phyloP scores from a whole-genome alignment of 1,140 invertebrate genomes.

The Bombus breviceps region DNA sequence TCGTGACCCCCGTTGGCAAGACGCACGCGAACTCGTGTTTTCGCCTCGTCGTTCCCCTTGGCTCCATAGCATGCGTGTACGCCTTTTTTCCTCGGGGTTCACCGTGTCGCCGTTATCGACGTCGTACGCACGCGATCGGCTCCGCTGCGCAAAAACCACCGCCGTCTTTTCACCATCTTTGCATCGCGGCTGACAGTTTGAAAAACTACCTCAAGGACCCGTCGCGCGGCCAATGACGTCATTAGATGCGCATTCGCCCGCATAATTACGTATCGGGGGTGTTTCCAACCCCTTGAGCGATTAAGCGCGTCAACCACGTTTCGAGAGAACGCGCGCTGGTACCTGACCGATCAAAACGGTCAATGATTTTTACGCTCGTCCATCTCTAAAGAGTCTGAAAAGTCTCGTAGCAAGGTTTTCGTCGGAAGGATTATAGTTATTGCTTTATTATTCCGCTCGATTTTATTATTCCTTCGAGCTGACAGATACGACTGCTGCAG shows the following conservation, averaged over 20 bases:
- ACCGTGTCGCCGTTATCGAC: conserved; percentile 24
- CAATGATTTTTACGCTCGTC: neutral
- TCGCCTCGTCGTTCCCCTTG: neutral
- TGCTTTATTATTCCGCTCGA: neutral
- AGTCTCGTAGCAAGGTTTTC: neutral
- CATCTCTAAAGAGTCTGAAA: no score
- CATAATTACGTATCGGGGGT: conserved; percentile 28
- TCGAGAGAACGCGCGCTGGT: neutral
- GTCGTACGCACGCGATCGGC: conserved; percentile 37
- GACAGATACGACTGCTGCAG: neutral
- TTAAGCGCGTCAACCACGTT: no score
- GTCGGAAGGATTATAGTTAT: neutral
- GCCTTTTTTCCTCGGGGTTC: neutral
- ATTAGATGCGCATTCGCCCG: conserved; percentile 14
- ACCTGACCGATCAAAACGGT: neutral
- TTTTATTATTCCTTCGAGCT: conserved; percentile 9
- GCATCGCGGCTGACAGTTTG: neutral
- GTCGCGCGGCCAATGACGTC: neutral
- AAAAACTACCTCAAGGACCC: conserved; percentile 17
- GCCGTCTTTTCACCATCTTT: neutral
- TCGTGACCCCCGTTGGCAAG: neutral
- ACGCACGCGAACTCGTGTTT: conserved; percentile 39
- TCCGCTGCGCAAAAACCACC: conserved; percentile 14
- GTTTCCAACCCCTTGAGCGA: neutral
- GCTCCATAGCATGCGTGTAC: conserved; percentile 24